These are phyloP conservation scores for Boloria euphrosyne DNA, from an alignment of 2,888 invertebrate genomes.

Conservation along the genomic window DNA sequence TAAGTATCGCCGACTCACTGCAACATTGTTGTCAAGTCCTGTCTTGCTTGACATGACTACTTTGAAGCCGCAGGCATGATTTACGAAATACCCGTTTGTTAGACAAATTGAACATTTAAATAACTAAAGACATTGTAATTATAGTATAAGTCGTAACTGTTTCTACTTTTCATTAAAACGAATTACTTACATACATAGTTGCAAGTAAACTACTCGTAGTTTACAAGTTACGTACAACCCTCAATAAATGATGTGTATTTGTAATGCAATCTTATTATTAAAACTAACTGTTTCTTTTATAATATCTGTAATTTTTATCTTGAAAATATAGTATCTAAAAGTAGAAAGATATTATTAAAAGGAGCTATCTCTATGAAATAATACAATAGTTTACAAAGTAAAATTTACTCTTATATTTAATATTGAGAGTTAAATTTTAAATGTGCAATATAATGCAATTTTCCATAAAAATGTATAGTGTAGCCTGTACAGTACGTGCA, in stretches of 20 bases:
- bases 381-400: background rate
- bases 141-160: slow-evolving; percentile 10
- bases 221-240: too few species aligned
- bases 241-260: slow-evolving; percentile 30
- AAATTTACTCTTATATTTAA: background rate
- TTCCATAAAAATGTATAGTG: slow-evolving; percentile 9
- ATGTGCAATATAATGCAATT: background rate
- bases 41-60: slow-evolving; percentile 29
- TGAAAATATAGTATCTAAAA: slow-evolving; percentile 16
- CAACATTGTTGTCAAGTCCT: slow-evolving; percentile 32
- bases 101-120: slow-evolving; percentile 35
- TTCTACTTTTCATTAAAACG: slow-evolving; percentile 9
- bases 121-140: slow-evolving; percentile 35
- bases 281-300: slow-evolving; percentile 27
- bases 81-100: slow-evolving; percentile 38
- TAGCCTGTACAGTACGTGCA: slow-evolving; percentile 19
- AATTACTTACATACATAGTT: slow-evolving; percentile 30
- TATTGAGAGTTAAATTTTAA: background rate
- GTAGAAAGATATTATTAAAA: background rate
- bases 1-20: slow-evolving; percentile 27
- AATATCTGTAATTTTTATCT: slow-evolving; percentile 32
- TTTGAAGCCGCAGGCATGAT: slow-evolving; percentile 34
- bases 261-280: slow-evolving; percentile 27
- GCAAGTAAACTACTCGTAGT: slow-evolving; percentile 29
- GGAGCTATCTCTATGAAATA: background rate